Evolutionary conservation across 1,140 invertebrate genomes (phyloP), one percentile per base, ranked within the genome.

Genomic region (Bombus consobrinus): DNA sequence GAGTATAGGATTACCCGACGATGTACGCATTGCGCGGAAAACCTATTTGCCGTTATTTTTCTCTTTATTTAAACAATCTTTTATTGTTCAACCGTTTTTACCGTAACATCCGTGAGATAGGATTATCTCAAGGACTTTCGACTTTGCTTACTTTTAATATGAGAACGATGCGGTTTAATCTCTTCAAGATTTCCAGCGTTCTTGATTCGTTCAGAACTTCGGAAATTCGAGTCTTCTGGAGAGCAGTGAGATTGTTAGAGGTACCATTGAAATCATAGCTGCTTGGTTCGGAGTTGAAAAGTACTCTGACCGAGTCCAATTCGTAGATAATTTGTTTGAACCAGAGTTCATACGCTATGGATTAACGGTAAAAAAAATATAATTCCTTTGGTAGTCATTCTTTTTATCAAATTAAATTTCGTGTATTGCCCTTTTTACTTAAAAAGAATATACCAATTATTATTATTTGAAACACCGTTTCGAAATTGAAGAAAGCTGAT

Each of bases 241-340:
- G 64, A 64, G 68, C 66, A 62, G 53, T 86, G 64, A 41, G 88
- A 75, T 90, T 59, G 25, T 87, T 85, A 15, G 64, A 66, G 12
- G 76, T 74, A 15, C 62, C 57, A 28, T 90, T 85, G 28, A 47
- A 47, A 28, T 89, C 88, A 72, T 90, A 77, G 76, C 73, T 68
- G 81, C 87, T 91, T 34, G 89, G 89, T 43, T 93, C 93, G 2
- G 96, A 96, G 86, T 97, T 97, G 90, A 99, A 98, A 71, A 99
- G 95, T 3, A 96, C 95, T 76, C 98, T 95, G 13, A 99, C 97
- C 0, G 98, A 99, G 93, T 99, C 99, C 81, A 99, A 95, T 93
- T 99, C 99, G 93, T 97, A 99, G 79, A 99, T 98, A 64, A 99
- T 99, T 96, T 99, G 99, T 95, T 99, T 99, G 96, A 99, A 99